These are phyloP conservation scores for Parapsyche elsis DNA, from an alignment of 1,140 invertebrate genomes.

Conservation along the genomic window DNA sequence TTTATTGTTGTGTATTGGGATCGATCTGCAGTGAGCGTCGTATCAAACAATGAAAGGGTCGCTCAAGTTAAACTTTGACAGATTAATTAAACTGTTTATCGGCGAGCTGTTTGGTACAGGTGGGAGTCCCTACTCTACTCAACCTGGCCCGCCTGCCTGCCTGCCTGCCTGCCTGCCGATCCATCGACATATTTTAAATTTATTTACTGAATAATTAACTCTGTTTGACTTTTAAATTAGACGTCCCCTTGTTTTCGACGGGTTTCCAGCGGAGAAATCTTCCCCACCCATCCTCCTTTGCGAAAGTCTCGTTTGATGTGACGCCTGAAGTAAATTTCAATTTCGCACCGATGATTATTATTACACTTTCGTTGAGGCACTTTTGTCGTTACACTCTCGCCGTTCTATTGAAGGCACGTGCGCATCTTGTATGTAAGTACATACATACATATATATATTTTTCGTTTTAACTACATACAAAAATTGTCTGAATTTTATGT, in stretches of 20 bases:
- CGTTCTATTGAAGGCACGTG: no score
- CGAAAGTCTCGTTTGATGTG: background rate
- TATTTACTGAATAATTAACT: slow-evolving; percentile 21
- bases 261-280: background rate
- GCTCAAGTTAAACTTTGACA: slow-evolving; percentile 13
- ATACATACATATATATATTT: no score
- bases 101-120: slow-evolving; percentile 10
- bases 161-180: background rate
- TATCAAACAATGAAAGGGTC: background rate
- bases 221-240: slow-evolving; percentile 27
- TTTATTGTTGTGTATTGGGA: no score
- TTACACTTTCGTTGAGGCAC: background rate
- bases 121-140: background rate
- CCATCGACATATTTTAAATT: slow-evolving; percentile 16
- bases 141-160: background rate
- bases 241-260: background rate
- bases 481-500: no score
- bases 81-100: slow-evolving; percentile 34
- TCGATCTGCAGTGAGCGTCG: background rate
- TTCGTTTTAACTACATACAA: no score
- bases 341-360: background rate
- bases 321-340: background rate
- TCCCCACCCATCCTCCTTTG: background rate
- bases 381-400: no score
- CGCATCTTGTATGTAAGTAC: no score